These are phyloP conservation scores for Dendrolimus pini DNA, from an alignment of 2,888 invertebrate genomes.

Conservation along the genomic window DNA sequence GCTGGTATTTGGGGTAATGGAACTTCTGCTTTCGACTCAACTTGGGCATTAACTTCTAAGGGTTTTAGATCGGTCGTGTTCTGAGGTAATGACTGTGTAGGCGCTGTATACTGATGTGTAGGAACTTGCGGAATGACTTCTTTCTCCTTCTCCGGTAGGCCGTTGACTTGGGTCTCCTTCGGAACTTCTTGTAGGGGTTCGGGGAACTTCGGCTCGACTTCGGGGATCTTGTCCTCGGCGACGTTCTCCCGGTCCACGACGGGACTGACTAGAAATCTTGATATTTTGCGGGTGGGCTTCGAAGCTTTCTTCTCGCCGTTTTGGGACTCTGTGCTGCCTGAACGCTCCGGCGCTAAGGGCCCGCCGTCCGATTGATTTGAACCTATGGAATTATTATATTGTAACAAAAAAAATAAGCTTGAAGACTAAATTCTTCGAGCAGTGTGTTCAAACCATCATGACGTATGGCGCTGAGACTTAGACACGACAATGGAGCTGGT, in stretches of 20 bases:
- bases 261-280: slow-evolving; percentile 88
- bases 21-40: background rate
- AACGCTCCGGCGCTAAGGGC: slow-evolving; percentile 48
- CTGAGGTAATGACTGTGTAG: slow-evolving; percentile 29
- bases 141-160: slow-evolving; percentile 31
- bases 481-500: no score
- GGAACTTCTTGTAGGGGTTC: slow-evolving; percentile 24
- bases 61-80: slow-evolving; percentile 25
- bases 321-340: slow-evolving; percentile 53
- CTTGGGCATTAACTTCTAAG: slow-evolving; percentile 5
- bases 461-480: no score
- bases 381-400: slow-evolving; percentile 26
- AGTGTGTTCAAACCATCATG: no score
- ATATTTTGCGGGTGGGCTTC: slow-evolving; percentile 83
- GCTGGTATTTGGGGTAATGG: slow-evolving; percentile 12
- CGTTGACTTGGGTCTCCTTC: slow-evolving; percentile 32
- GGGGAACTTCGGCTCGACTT: slow-evolving; percentile 17
- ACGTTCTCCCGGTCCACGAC: slow-evolving; percentile 78
- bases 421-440: no score
- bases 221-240: slow-evolving; percentile 24
- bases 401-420: no score
- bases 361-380: slow-evolving; percentile 69
- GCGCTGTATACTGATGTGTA: slow-evolving; percentile 51
- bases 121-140: slow-evolving; percentile 37
- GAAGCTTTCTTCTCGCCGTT: slow-evolving; percentile 60